Conservation (phyloP, 2,888 invertebrate species). For the Ophraella communa region DNA sequence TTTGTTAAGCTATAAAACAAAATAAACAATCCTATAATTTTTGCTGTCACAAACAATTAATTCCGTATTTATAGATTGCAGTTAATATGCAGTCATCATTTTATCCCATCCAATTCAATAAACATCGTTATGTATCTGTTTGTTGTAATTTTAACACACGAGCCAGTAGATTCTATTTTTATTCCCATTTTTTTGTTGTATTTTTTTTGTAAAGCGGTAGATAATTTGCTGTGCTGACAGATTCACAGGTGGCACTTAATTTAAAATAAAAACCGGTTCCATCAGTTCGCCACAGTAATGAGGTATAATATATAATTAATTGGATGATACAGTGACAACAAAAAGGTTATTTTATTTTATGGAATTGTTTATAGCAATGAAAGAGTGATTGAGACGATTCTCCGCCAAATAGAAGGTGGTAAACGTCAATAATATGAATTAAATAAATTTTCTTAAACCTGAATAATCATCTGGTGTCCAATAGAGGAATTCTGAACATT, state of each 20-base stretch:
- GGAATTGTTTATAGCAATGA: too few species aligned
- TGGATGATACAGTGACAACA: not conserved
- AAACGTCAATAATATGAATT: too few species aligned
- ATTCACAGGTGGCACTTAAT: conserved; percentile 6
- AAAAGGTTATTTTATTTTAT: not conserved
- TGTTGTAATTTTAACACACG: conserved; percentile 10
- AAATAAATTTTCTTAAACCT: too few species aligned
- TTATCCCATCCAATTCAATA: not conserved
- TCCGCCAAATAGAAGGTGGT: too few species aligned
- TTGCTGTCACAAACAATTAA: not conserved
- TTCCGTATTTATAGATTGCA: not conserved
- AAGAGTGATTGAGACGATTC: too few species aligned
- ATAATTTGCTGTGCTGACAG: conserved; percentile 5
- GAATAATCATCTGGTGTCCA: too few species aligned
- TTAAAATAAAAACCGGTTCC: not conserved
- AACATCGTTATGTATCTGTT: conserved; percentile 6
- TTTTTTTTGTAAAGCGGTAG: conserved; percentile 1
- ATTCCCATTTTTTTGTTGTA: conserved; percentile 11
- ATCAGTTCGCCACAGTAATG: not conserved
- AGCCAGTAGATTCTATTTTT: conserved; percentile 7
- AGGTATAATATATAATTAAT: conserved; percentile 2
- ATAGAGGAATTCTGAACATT: too few species aligned
- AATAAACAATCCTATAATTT: not conserved
- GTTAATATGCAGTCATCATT: not conserved
- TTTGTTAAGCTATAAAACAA: too few species aligned